These are phyloP conservation scores for Brachionus rotundiformis DNA, from an alignment of 1,140 invertebrate genomes.

Conservation along the genomic window DNA sequence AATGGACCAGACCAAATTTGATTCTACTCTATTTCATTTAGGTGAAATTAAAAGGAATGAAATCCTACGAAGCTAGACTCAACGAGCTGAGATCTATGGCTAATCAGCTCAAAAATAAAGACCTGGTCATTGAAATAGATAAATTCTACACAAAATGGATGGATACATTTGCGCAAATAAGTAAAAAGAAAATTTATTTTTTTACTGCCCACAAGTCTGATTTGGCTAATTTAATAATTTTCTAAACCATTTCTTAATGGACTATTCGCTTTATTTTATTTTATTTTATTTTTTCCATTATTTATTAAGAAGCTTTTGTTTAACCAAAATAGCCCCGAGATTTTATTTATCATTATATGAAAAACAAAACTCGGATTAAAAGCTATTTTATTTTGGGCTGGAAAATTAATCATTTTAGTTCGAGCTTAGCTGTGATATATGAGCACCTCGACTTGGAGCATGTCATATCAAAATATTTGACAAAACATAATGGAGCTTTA, in stretches of 20 bases:
- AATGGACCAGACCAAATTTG: not conserved
- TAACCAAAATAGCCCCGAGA: not conserved
- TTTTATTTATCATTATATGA: not conserved
- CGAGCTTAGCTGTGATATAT: not conserved
- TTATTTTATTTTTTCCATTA: not conserved
- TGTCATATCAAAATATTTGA: constrained; percentile 10
- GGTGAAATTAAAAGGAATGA: constrained; percentile 48
- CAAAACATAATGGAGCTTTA: not conserved
- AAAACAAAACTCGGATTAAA: constrained; percentile 2
- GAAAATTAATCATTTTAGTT: not conserved
- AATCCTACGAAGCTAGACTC: constrained; percentile 28
- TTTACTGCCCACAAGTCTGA: not conserved
- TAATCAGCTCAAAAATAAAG: constrained; percentile 3
- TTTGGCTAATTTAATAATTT: constrained; percentile 16
- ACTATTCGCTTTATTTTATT: not conserved
- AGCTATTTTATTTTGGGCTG: constrained; percentile 1
- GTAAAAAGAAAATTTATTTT: not conserved
- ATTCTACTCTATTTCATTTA: not conserved
- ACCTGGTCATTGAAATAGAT: constrained; percentile 31
- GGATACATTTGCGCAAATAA: constrained; percentile 39
- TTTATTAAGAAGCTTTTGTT: constrained; percentile 8
- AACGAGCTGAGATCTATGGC: constrained; percentile 12
- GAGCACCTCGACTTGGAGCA: not conserved
- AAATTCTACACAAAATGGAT: constrained; percentile 35
- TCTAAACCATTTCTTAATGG: not conserved